Base-by-base conservation (phyloP, 2,797 vertebrate species). In the Phrynocephalus vlangalii region DNA sequence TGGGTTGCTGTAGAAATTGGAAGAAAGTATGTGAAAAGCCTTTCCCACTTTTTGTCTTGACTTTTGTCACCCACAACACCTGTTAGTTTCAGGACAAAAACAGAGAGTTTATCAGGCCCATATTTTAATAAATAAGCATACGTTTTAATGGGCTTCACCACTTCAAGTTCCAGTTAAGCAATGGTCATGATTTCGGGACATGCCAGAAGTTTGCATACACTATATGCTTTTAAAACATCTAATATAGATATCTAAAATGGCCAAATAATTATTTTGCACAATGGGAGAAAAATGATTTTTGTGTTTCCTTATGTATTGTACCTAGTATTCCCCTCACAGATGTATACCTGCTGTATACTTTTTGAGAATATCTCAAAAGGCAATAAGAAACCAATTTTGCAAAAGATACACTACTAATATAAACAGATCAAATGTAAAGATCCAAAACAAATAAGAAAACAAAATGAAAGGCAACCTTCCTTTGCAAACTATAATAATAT, bases 1-100 rank as follows among this genome's bases (percentile, higher is more conserved):
- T 82, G 82, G 1, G 92, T 94, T 94, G 95, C 94, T 93, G 93
- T 89, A 96, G 94, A 94, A 94, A 96, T 94, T 89, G 92, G 92
- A 91, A 85, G 88, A 89, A 94, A 92, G 84, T 33, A 88, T 88
- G 91, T 68, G 92, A 90, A 88, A 81, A 93, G 85, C 87, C 89
- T 94, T 94, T 93, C 77, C 86, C 84, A 89, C 94, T 94, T 95
- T 44, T 91, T 93, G 93, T 92, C 92, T 91, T 95, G 91, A 93
- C 93, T 94, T 95, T 92, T 94, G 72, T 94, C 73, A 0, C 82
- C 3, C 73, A 1, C 56, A 90, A 87, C 96, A 95, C 95, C 96
- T 95, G 95, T 93, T 95, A 90, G 89, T 94, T 83, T 0, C 18
- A 92, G 91, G 85, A 71, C 0, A 6, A 18, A 87, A 85, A 50